Base-by-base conservation (phyloP, 2,888 invertebrate genomes). In the Boloria selene region DNA sequence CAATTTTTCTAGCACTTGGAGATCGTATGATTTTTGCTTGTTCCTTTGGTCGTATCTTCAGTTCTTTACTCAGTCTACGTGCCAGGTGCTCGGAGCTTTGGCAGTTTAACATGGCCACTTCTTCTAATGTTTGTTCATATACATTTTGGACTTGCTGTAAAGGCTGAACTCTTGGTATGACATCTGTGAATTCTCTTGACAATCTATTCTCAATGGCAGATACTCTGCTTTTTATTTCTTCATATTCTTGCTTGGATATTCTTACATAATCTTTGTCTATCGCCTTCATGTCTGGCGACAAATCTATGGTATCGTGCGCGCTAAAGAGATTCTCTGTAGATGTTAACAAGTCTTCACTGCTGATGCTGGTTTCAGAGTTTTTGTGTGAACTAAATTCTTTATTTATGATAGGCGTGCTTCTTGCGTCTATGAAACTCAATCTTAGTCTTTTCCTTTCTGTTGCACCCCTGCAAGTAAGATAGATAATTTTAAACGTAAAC, bases 1-100 rank as follows among this genome's bases (percentile, higher is more conserved):
- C 96, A 67, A 96, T 97, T 92, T 96, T 96, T 60, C 96, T 92
- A 1, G 96, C 96, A 80, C 96, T 96, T 0, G 96, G 97, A 0
- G 96, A 96, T 71, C 96, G 87, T 69, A 96, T 95, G 7, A 96
- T 93, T 77, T 95, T 95, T 60, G 94, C 93, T 75, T 96, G 95
- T 45, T 93, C 92, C 67, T 94, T 95, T 53, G 94, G 93, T 65
- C 96, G 88, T 64, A 96, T 96, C 80, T 96, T 95, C 53, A 96
- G 81, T 80, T 96, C 96, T 76, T 94, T 94, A 74, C 95, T 95
- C 51, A 96, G 85, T 67, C 95, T 91, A 67, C 94, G 93, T 3
- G 96, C 96, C 68, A 96, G 85, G 70, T 95, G 94, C 76, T 96
- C 96, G 0, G 96, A 94, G 1, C 93, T 94, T 0, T 94, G 93